phyloP scores from a whole-genome alignment of 2,888 invertebrate species.

The Apeira syringaria region DNA sequence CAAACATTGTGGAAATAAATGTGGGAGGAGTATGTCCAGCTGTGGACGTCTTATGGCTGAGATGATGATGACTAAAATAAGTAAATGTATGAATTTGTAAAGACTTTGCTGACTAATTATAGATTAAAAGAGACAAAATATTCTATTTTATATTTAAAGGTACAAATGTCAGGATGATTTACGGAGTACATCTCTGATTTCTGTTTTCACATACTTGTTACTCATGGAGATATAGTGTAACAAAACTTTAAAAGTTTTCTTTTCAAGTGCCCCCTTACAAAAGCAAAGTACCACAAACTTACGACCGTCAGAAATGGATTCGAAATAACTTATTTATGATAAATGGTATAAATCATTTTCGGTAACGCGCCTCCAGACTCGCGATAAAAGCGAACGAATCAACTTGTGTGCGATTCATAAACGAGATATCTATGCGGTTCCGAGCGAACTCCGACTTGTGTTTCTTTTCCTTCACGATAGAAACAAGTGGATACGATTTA shows the following conservation, averaged over 20 bases:
- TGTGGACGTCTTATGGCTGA: too few relatives aligned
- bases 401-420: constrained; percentile 77
- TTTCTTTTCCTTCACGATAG: constrained; percentile 32
- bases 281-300: constrained; percentile 33
- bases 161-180: background rate
- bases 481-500: constrained; percentile 34
- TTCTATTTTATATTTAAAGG: too few relatives aligned
- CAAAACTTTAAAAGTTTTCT: constrained; percentile 4
- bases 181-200: background rate
- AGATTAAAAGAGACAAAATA: too few relatives aligned
- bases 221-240: background rate
- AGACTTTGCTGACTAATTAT: too few relatives aligned
- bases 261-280: constrained; percentile 2
- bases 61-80: too few relatives aligned
- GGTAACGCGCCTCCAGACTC: constrained; percentile 63
- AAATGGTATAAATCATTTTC: constrained; percentile 81
- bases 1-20: too few relatives aligned
- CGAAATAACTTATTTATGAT: constrained; percentile 80
- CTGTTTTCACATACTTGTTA: background rate
- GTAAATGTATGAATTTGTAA: too few relatives aligned
- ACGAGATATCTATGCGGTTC: constrained; percentile 62
- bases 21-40: too few relatives aligned
- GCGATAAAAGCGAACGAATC: constrained; percentile 78
- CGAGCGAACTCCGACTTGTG: constrained; percentile 40
- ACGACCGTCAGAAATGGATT: constrained; percentile 63